Conservation (phyloP, 2,113 vertebrate species). For the Girardinichthys multiradiatus region DNA sequence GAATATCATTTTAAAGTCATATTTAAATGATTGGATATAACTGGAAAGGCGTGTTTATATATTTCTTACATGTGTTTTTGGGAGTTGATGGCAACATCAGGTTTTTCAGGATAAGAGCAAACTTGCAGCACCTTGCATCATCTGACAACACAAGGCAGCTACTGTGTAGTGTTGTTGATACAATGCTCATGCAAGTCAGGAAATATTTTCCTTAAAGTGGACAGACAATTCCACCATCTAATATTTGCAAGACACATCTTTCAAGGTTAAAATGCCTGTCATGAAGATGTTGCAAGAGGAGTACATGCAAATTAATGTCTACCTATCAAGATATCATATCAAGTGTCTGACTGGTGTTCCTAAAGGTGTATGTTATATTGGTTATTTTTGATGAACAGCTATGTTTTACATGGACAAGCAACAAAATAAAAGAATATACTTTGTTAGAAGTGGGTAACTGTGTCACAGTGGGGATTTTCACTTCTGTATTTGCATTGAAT, state of each 20-base stretch:
- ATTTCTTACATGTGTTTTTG: conserved; percentile 8
- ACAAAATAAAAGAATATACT: too few relatives aligned
- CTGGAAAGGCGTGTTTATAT: background rate
- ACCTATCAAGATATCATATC: too few relatives aligned
- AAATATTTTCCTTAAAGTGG: conserved; percentile 31
- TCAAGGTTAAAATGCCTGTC: background rate
- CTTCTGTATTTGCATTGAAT: too few relatives aligned
- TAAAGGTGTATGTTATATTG: background rate
- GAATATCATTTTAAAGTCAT: conserved; percentile 10
- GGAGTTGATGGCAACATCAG: conserved; percentile 13
- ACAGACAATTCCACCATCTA: background rate
- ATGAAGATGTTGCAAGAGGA: background rate
- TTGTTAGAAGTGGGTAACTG: too few relatives aligned
- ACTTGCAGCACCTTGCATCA: conserved; percentile 73
- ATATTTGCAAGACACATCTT: background rate
- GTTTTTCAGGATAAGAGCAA: conserved; percentile 31
- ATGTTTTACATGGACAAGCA: too few relatives aligned
- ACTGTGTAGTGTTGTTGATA: conserved; percentile 30
- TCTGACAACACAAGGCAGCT: conserved; percentile 46
- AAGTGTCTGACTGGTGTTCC: too few relatives aligned
- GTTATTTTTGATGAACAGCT: background rate
- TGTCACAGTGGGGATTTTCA: background rate
- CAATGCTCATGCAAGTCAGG: conserved; percentile 28
- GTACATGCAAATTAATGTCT: background rate
- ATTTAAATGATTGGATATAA: background rate